Evolutionary conservation across 2,113 vertebrate species (phyloP).

Genomic region (Micronycteris hirsuta): DNA sequence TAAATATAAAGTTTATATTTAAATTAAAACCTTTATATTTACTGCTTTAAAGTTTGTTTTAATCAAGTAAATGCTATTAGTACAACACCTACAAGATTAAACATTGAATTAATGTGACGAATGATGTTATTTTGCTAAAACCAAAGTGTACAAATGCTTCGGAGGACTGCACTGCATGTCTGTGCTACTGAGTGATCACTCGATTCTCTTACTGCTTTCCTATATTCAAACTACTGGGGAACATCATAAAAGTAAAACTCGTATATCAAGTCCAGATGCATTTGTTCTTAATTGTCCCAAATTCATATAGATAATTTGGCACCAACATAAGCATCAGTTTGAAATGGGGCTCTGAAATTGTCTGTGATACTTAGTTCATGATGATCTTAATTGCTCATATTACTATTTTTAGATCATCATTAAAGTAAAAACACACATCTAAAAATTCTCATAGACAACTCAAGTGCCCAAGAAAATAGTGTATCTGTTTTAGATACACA

Average conservation of each 20-base stretch:
- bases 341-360: neutral
- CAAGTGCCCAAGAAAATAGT: neutral
- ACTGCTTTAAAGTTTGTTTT: neutral
- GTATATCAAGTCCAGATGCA: neutral
- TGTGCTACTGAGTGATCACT: neutral
- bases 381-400: neutral
- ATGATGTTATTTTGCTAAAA: constrained; percentile 12
- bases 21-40: neutral
- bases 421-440: constrained; percentile 5
- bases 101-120: neutral
- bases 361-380: neutral
- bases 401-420: neutral
- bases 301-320: neutral
- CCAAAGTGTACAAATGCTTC: neutral
- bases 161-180: neutral
- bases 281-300: neutral
- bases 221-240: neutral
- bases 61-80: neutral
- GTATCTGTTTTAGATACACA: neutral
- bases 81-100: neutral
- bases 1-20: neutral
- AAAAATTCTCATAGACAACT: neutral
- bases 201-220: neutral
- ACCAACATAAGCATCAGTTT: neutral
- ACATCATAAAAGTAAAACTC: constrained; percentile 14